phyloP scores from a whole-genome alignment of 2,797 vertebrate genomes.

The Bufotes viridis region DNA sequence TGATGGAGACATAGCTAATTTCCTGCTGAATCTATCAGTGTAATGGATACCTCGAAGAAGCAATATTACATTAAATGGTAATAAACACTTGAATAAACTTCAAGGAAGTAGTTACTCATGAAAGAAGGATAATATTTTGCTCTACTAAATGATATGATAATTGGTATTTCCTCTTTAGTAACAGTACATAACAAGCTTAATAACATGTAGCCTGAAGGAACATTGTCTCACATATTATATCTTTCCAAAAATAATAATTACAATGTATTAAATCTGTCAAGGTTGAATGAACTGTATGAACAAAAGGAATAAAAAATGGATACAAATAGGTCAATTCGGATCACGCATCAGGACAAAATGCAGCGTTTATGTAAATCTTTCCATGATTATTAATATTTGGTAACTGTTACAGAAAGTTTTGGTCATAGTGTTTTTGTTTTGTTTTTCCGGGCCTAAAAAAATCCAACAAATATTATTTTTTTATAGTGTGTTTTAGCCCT shows the following conservation, averaged over 20 bases:
- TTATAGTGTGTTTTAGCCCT: too few relatives aligned
- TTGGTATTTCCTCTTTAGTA: conserved; percentile 85
- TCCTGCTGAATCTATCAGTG: conserved; percentile 84
- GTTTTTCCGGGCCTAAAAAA: too few relatives aligned
- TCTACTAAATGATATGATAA: conserved; percentile 85
- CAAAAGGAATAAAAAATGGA: not conserved
- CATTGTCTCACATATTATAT: conserved; percentile 74
- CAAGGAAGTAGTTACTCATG: conserved; percentile 82
- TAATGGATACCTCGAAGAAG: conserved; percentile 83
- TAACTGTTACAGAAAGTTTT: not conserved
- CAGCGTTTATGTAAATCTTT: not conserved
- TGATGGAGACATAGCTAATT: conserved; percentile 84
- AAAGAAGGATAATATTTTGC: conserved; percentile 85
- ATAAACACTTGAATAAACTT: conserved; percentile 86
- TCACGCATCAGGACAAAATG: conserved; percentile 11
- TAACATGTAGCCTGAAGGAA: conserved; percentile 76
- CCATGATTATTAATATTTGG: not conserved
- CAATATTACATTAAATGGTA: conserved; percentile 87
- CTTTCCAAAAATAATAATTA: conserved; percentile 75
- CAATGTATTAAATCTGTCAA: conserved; percentile 61
- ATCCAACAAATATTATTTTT: too few relatives aligned
- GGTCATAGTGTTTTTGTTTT: too few relatives aligned
- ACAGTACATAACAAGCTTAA: conserved; percentile 83
- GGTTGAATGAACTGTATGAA: conserved; percentile 36
- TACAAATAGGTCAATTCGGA: conserved; percentile 44